Evolutionary conservation across 2,888 invertebrate genomes (phyloP).

Genomic region (Malthinus flaveolus): DNA sequence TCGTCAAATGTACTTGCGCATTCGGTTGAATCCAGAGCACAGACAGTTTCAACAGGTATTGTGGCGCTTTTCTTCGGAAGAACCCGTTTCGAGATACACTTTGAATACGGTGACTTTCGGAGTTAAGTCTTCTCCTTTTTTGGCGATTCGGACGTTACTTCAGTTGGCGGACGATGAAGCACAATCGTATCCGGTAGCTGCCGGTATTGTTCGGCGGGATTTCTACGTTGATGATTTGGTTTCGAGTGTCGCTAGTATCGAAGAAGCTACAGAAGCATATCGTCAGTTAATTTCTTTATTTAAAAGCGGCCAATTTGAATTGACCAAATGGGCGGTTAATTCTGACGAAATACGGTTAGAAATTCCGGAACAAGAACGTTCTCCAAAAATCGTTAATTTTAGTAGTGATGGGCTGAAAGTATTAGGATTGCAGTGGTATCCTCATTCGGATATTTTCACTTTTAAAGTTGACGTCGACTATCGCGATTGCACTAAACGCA

Average conservation of each 20-base stretch:
- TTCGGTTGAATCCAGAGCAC: conserved; percentile 13
- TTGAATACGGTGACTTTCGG: conserved; percentile 36
- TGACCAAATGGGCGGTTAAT: neutral
- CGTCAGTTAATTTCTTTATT: neutral
- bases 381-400: too few species aligned
- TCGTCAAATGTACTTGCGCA: conserved; percentile 23
- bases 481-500: neutral
- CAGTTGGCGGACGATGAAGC: conserved; percentile 13
- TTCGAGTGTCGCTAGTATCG: neutral
- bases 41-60: conserved; percentile 19
- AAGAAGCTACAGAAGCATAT: neutral
- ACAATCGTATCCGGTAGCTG: neutral
- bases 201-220: neutral
- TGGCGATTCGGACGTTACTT: conserved; percentile 29
- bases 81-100: conserved; percentile 15
- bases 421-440: too few species aligned
- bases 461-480: neutral
- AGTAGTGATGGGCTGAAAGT: too few species aligned
- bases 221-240: conserved; percentile 5
- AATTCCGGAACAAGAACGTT: too few species aligned
- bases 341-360: too few species aligned
- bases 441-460: too few species aligned
- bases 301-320: neutral
- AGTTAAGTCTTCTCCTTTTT: conserved; percentile 29
- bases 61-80: conserved; percentile 12